phyloP scores from a whole-genome alignment of 2,113 vertebrate genomes.

The Hepsetus odoe region DNA sequence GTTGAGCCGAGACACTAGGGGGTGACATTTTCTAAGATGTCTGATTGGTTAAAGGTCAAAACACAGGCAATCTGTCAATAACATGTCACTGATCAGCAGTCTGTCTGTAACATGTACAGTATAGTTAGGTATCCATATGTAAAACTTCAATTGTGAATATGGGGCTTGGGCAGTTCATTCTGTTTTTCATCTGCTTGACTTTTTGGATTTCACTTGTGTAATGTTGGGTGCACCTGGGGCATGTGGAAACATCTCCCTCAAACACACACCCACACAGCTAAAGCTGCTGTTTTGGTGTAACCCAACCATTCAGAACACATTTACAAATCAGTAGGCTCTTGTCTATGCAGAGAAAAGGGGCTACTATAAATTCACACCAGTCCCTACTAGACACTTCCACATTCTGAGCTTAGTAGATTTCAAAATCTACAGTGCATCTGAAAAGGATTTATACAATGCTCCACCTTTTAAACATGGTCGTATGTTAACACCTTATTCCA shows the following conservation, averaged over 20 bases:
- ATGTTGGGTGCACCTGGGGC: background rate
- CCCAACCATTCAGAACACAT: background rate
- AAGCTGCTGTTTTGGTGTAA: conserved; percentile 26
- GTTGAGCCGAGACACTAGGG: too few species aligned
- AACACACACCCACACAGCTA: conserved; percentile 12
- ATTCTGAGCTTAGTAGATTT: conserved; percentile 5
- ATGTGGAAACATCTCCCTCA: conserved; percentile 33
- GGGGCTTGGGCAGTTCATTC: too few species aligned
- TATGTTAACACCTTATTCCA: too few species aligned
- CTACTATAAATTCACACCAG: conserved; percentile 26
- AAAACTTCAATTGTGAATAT: too few species aligned
- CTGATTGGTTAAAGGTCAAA: too few species aligned
- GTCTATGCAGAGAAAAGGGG: conserved; percentile 10
- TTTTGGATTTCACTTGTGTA: background rate
- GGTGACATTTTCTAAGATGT: too few species aligned
- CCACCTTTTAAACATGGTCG: too few species aligned
- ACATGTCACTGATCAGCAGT: too few species aligned
- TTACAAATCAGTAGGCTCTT: conserved; percentile 27
- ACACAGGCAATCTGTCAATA: too few species aligned
- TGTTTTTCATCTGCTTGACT: background rate
- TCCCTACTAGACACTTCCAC: conserved; percentile 6
- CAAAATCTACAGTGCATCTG: conserved; percentile 24
- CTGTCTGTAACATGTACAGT: too few species aligned
- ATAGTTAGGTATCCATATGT: too few species aligned
- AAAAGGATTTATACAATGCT: too few species aligned